Percentiles rank a stretch among this genome's conserved stretches.
These are phyloP conservation scores for Pseudotriccus pelzelni DNA, from an alignment of 2,797 vertebrate genomes.

Conservation along the genomic window DNA sequence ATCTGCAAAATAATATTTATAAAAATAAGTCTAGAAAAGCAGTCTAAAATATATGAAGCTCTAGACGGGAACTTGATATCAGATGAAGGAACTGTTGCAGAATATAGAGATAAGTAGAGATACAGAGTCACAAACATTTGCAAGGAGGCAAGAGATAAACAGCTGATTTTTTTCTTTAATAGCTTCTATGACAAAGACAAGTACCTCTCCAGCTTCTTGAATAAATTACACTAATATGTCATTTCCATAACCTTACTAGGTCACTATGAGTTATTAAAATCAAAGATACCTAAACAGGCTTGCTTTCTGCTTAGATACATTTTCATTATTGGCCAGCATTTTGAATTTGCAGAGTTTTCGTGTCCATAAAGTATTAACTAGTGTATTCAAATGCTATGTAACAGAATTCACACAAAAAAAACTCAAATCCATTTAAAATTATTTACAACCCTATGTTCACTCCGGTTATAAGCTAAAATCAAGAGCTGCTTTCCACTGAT, in stretches of 20 bases:
- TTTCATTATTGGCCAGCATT: not conserved
- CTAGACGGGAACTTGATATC: not conserved
- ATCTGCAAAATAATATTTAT: not conserved
- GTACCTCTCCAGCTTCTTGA: not conserved
- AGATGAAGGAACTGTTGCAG: not conserved
- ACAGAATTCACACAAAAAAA: not conserved
- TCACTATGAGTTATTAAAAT: not conserved
- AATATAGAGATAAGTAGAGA: not conserved
- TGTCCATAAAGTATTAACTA: not conserved
- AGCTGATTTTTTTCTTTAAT: not conserved
- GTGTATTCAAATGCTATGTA: not conserved
- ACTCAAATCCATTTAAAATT: constrained; percentile 6
- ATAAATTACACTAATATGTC: not conserved
- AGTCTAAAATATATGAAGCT: not conserved
- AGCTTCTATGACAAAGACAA: not conserved
- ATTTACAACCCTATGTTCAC: not conserved
- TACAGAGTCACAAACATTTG: not conserved
- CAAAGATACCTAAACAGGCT: not conserved
- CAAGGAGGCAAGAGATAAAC: not conserved
- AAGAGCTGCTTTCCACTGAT: not conserved
- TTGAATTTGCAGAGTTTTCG: not conserved
- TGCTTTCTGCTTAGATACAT: not conserved
- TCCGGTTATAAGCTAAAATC: not conserved
- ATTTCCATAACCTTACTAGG: not conserved
- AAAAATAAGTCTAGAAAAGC: not conserved